A percentile compares a stretch with the other conserved stretches of the same genome.
Conservation (phyloP, 30 jellyfish, hydroid and myxozoan genomes). For the Turritopsis rubra region DNA sequence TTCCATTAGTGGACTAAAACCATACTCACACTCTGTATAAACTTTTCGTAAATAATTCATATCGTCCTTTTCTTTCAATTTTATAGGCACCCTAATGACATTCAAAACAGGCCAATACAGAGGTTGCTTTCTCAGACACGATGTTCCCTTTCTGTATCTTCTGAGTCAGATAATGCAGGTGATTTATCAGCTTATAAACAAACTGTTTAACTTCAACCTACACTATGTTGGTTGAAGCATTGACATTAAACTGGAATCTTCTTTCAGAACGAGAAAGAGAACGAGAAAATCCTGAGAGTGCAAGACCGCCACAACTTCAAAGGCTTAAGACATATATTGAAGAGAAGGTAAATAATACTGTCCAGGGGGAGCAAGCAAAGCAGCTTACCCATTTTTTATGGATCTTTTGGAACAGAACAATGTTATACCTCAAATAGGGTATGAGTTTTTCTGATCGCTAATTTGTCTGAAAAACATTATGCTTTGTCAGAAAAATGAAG, state of each 20-base stretch:
- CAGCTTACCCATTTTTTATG: too few species aligned
- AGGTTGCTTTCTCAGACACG: not conserved
- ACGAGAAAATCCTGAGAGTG: slow-evolving; percentile 9
- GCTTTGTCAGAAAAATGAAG: too few species aligned
- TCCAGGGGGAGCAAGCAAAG: too few species aligned
- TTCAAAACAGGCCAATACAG: not conserved
- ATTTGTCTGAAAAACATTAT: too few species aligned
- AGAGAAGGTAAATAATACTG: not conserved
- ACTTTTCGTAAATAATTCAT: too few species aligned
- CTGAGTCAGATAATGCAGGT: not conserved
- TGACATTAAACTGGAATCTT: too few species aligned
- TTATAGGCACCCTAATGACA: not conserved
- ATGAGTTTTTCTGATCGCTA: too few species aligned
- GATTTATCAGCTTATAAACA: not conserved
- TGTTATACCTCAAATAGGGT: too few species aligned
- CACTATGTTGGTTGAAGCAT: not conserved
- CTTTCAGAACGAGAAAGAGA: not conserved
- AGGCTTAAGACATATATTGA: not conserved
- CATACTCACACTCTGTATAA: too few species aligned
- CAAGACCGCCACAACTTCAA: not conserved
- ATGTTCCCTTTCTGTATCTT: not conserved
- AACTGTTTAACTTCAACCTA: not conserved
- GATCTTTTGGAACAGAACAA: too few species aligned
- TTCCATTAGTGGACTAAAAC: too few species aligned
- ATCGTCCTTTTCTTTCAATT: not conserved